Percentiles rank a stretch among this genome's conserved stretches.
Evolutionary conservation across 2,888 invertebrate species (phyloP).

Genomic region (Tipula helvola): DNA sequence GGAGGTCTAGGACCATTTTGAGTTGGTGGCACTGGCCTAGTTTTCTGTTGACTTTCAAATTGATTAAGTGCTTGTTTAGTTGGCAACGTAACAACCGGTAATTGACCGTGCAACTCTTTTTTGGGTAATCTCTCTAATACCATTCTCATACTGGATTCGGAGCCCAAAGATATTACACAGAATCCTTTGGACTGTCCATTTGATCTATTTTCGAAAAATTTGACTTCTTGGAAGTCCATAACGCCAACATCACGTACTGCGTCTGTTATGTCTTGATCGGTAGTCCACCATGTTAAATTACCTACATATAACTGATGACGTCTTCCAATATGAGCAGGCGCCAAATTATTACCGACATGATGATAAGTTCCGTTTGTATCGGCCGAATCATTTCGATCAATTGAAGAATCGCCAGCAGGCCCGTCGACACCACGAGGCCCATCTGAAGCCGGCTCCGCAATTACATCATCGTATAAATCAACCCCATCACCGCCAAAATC

Average conservation of each 20-base stretch:
- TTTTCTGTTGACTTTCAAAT: slow-evolving; percentile 88
- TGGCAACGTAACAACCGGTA: slow-evolving; percentile 87
- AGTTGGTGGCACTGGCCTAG: slow-evolving; percentile 66
- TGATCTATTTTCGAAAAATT: slow-evolving; percentile 97
- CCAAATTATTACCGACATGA: slow-evolving; percentile 52
- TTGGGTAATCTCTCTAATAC: slow-evolving; percentile 91
- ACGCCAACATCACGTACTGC: slow-evolving; percentile 81
- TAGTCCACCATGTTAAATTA: slow-evolving; percentile 99
- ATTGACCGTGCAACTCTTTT: slow-evolving; percentile 91
- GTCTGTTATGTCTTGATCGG: slow-evolving; percentile 90
- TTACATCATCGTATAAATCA: slow-evolving; percentile 92
- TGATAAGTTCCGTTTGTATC: slow-evolving; percentile 65
- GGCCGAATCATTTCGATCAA: slow-evolving; percentile 42
- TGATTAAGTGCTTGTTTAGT: slow-evolving; percentile 78
- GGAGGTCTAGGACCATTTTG: slow-evolving; percentile 39
- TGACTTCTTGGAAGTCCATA: slow-evolving; percentile 90
- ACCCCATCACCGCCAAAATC: slow-evolving; percentile 52
- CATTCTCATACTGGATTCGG: slow-evolving; percentile 77
- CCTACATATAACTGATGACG: slow-evolving; percentile 92
- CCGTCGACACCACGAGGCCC: slow-evolving; percentile 40
- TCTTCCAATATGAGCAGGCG: slow-evolving; percentile 57
- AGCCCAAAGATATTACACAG: slow-evolving; percentile 88
- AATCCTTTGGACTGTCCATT: slow-evolving; percentile 99
- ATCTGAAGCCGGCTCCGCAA: slow-evolving; percentile 55
- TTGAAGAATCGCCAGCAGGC: slow-evolving; percentile 44